A percentile compares a stretch with the other conserved stretches of the same genome.
These are phyloP conservation scores for Eremophila alpestris DNA, from an alignment of 2,797 vertebrate species.

Conservation along the genomic window DNA sequence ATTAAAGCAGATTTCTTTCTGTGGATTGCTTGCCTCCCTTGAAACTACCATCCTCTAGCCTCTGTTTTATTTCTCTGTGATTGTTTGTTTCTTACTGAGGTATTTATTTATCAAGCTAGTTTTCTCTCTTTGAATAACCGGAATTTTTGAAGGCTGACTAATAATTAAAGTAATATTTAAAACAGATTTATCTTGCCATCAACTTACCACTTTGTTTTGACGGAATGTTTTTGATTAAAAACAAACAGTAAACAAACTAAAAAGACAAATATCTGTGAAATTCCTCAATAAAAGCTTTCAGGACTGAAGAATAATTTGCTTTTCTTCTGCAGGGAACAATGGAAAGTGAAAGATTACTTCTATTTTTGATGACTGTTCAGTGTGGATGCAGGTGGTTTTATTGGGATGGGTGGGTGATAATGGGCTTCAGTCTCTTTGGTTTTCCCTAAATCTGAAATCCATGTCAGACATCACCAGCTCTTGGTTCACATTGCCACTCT, in stretches of 20 bases:
- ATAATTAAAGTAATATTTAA: not conserved
- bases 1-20: not conserved
- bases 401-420: not conserved
- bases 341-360: not conserved
- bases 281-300: not conserved
- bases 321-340: not conserved
- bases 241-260: not conserved
- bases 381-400: not conserved
- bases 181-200: not conserved
- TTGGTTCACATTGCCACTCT: accelerated
- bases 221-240: not conserved
- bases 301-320: not conserved
- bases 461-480: not conserved
- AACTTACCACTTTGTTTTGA: not conserved
- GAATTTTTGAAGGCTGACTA: not conserved
- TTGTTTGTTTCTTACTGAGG: not conserved
- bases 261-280: not conserved
- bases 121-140: not conserved
- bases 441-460: not conserved
- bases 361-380: not conserved
- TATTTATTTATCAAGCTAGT: not conserved
- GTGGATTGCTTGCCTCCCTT: not conserved
- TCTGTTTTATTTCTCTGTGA: not conserved
- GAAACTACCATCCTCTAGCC: not conserved
- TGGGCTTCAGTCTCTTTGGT: not conserved